Evolutionary conservation across 2,797 vertebrate species (phyloP).

Genomic region (Zenarchopterus dispar): DNA sequence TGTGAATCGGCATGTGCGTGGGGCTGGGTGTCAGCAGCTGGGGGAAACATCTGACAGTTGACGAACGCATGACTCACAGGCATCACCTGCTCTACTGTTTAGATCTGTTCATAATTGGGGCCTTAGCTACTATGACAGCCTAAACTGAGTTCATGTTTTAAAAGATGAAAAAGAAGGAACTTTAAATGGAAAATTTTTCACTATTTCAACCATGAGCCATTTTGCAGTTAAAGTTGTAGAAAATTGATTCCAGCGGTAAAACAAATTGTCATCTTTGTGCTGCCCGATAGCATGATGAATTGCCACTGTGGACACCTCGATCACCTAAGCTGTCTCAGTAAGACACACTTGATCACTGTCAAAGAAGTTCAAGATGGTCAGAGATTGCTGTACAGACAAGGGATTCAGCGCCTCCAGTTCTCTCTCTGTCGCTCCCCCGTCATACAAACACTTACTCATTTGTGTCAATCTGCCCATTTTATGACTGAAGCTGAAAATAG

Average conservation of each 20-base stretch:
- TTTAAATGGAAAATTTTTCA: slow-evolving; percentile 36
- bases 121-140: slow-evolving; percentile 15
- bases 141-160: slow-evolving; percentile 23
- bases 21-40: slow-evolving; percentile 27
- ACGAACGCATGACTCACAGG: slow-evolving; percentile 50
- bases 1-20: slow-evolving; percentile 11
- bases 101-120: slow-evolving; percentile 47
- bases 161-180: slow-evolving; percentile 26
- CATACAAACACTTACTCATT: slow-evolving; percentile 51
- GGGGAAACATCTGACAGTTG: slow-evolving; percentile 48
- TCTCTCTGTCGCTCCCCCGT: slow-evolving; percentile 23
- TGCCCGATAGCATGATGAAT: slow-evolving; percentile 81
- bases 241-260: slow-evolving; percentile 75
- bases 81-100: slow-evolving; percentile 49
- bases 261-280: slow-evolving; percentile 77
- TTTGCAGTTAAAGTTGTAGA: slow-evolving; percentile 58
- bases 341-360: slow-evolving; percentile 85
- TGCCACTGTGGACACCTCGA: slow-evolving; percentile 76
- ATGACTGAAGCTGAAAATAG: slow-evolving; percentile 47
- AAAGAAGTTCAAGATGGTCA: slow-evolving; percentile 75
- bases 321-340: slow-evolving; percentile 80
- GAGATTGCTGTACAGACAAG: slow-evolving; percentile 64
- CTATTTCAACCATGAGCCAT: slow-evolving; percentile 54
- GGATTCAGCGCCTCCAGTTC: slow-evolving; percentile 39
- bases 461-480: slow-evolving; percentile 52